A percentile compares a stretch with the other conserved stretches of the same genome.
Conservation (phyloP, 2,113 vertebrate species). For the Takifugu bimaculatus region DNA sequence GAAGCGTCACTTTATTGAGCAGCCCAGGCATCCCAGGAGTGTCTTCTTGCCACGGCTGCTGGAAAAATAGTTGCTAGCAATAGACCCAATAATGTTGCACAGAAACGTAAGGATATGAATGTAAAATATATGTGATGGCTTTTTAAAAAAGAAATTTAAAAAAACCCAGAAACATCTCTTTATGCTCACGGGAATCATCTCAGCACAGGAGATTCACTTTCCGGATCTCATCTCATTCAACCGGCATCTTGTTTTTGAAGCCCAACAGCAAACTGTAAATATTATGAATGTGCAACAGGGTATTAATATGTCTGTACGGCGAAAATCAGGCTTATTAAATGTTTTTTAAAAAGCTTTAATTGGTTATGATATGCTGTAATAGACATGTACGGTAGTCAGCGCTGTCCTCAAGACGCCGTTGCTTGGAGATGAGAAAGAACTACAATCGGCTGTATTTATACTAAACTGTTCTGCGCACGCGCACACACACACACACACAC, state of each 20-base stretch:
- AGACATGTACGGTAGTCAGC: conserved; percentile 54
- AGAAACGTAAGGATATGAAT: conserved; percentile 56
- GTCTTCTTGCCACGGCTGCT: conserved; percentile 41
- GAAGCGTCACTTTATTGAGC: conserved; percentile 23
- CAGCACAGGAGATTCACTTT: conserved; percentile 32
- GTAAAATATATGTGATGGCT: conserved; percentile 35
- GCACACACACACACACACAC: conserved; percentile 60
- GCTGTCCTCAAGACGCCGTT: conserved; percentile 40
- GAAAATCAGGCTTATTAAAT: conserved; percentile 27
- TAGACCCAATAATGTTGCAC: conserved; percentile 50
- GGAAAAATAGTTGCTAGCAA: conserved; percentile 13
- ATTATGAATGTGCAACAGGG: conserved; percentile 64
- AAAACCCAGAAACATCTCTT: neutral
- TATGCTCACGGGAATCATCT: conserved; percentile 20
- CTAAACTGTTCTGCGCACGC: conserved; percentile 66
- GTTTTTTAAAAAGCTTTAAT: conserved; percentile 16
- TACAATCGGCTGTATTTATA: conserved; percentile 65
- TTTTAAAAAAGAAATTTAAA: conserved; percentile 10
- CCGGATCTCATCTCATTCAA: conserved; percentile 30
- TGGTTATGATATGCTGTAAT: conserved; percentile 27
- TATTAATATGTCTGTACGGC: conserved; percentile 42
- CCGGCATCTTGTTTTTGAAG: conserved; percentile 30
- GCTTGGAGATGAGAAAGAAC: conserved; percentile 26
- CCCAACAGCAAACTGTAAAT: conserved; percentile 59
- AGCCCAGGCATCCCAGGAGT: conserved; percentile 38